Conservation (phyloP, 2,797 vertebrate genomes). For the Gallinago nigripennis region DNA sequence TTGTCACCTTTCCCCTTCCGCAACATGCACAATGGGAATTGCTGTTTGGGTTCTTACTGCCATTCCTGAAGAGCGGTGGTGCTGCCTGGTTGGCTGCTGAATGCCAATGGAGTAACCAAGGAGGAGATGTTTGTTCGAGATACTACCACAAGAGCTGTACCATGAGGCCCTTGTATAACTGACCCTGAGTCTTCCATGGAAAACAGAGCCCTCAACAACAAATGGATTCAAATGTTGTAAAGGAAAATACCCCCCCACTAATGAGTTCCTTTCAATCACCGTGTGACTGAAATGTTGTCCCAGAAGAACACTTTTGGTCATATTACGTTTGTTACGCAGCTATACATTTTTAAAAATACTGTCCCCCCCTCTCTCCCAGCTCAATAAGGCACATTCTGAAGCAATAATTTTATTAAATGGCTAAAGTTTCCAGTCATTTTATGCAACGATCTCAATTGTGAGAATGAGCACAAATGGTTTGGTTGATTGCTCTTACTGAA, state of each 20-base stretch:
- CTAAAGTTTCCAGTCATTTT: not conserved
- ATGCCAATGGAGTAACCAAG: not conserved
- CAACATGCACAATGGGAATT: fast-evolving
- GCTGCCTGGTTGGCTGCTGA: not conserved
- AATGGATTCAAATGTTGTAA: fast-evolving
- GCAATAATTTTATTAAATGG: not conserved
- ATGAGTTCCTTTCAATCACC: not conserved
- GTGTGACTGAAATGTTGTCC: no score
- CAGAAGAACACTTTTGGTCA: not conserved
- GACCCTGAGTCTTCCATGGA: not conserved
- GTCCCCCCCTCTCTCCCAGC: not conserved
- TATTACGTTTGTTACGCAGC: not conserved
- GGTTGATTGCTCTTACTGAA: not conserved
- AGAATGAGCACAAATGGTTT: not conserved
- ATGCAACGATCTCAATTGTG: not conserved
- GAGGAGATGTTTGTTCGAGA: not conserved
- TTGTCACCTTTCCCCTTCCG: not conserved
- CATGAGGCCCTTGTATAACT: fast-evolving
- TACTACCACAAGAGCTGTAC: not conserved
- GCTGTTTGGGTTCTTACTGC: not conserved
- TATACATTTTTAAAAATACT: not conserved
- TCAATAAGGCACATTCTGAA: not conserved
- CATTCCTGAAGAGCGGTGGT: not conserved
- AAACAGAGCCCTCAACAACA: not conserved
- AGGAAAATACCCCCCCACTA: not conserved